Evolutionary conservation across 2,888 invertebrate species (phyloP).

Genomic region (Melikaiella ostensackeni): DNA sequence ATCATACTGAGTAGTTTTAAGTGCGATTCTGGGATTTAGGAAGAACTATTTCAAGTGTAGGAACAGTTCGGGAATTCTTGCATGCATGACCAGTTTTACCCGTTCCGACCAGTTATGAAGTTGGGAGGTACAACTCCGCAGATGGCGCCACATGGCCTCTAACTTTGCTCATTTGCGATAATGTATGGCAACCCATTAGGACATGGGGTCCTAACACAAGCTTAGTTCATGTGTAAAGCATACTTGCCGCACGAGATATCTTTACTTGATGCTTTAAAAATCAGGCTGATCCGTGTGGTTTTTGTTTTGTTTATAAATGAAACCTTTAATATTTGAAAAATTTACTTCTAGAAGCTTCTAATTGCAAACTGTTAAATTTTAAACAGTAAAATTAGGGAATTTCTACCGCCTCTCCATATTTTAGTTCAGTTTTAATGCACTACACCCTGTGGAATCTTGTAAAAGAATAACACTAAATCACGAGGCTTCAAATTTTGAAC

Average conservation of each 20-base stretch:
- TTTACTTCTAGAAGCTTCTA: no score
- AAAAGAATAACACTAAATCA: no score
- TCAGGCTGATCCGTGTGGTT: background rate
- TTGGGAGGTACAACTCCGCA: slow-evolving; percentile 69
- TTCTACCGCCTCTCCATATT: no score
- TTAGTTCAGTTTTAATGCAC: no score
- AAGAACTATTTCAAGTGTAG: slow-evolving; percentile 51
- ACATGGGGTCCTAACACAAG: slow-evolving; percentile 51
- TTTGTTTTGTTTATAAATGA: no score
- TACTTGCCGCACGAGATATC: background rate
- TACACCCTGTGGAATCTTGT: no score
- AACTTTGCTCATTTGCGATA: slow-evolving; percentile 76
- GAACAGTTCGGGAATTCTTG: slow-evolving; percentile 63
- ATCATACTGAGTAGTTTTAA: slow-evolving; percentile 24
- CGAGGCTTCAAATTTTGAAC: no score
- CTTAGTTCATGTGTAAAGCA: background rate
- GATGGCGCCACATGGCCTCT: slow-evolving; percentile 72
- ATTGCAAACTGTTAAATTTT: no score
- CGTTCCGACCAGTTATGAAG: slow-evolving; percentile 69
- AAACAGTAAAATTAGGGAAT: no score
- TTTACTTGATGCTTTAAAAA: background rate
- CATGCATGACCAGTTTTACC: slow-evolving; percentile 63
- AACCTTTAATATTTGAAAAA: no score
- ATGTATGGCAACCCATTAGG: slow-evolving; percentile 68
- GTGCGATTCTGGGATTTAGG: slow-evolving; percentile 36